These are phyloP conservation scores for Holothuria scabra DNA, from an alignment of 53 echinoderm and acorn worm genomes.

Conservation along the genomic window DNA sequence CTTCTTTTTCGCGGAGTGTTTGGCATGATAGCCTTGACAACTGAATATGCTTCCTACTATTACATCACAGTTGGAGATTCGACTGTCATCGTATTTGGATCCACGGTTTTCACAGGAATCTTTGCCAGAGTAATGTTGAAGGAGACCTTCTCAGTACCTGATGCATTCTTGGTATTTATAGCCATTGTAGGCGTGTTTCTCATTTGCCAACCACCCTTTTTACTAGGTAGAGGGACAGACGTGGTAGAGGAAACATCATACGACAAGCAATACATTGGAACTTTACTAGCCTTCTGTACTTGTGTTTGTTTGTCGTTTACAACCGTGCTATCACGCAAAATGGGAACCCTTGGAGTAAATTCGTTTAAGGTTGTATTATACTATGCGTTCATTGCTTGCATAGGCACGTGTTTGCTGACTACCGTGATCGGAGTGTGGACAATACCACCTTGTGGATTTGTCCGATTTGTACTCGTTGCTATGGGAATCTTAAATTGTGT, in stretches of 20 bases:
- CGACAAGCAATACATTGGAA: not conserved
- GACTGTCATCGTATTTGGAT: slow-evolving; percentile 29
- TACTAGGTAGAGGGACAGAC: not conserved
- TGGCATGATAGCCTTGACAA: no score
- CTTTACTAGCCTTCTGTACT: no score
- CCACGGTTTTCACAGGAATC: slow-evolving; percentile 11
- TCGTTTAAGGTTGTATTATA: not conserved
- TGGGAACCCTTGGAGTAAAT: slow-evolving; percentile 6
- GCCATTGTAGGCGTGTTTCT: slow-evolving; percentile 19
- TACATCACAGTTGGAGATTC: slow-evolving; percentile 23
- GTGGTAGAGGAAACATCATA: not conserved
- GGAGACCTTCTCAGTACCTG: slow-evolving; percentile 1
- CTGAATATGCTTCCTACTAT: not conserved
- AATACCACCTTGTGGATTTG: slow-evolving; percentile 14
- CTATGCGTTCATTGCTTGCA: not conserved
- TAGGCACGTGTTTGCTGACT: not conserved
- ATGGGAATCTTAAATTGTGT: not conserved
- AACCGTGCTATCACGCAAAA: not conserved
- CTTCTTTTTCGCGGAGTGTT: no score
- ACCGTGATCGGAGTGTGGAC: not conserved
- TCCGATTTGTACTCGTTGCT: not conserved
- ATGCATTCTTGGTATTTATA: slow-evolving; percentile 2
- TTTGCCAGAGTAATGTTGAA: slow-evolving; percentile 21
- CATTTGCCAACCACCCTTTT: slow-evolving; percentile 29
- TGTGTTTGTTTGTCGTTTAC: not conserved